Evolutionary conservation across 2,797 vertebrate species (phyloP).

Genomic region (Buphagus erythrorhynchus): DNA sequence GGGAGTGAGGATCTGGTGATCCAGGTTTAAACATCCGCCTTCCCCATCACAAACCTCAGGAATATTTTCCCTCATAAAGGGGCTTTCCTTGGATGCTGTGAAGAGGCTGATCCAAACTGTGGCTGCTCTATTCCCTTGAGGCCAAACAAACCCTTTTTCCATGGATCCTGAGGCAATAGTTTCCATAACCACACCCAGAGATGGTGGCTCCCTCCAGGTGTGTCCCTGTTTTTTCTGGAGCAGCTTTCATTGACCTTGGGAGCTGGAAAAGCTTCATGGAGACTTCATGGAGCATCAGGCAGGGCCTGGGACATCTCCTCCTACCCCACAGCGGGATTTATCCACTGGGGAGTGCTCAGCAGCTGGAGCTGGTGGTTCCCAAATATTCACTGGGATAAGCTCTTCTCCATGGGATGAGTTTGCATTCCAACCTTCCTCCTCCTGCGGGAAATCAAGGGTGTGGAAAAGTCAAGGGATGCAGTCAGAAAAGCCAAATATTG

Average conservation of each 20-base stretch:
- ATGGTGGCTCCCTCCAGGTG: rapidly evolving
- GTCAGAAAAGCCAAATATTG: neutral
- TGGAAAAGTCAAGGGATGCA: neutral
- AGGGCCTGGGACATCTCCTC: neutral
- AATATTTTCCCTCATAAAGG: neutral
- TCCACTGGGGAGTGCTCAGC: rapidly evolving
- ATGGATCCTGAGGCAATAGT: neutral
- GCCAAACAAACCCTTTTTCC: neutral
- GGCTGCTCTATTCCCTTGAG: rapidly evolving
- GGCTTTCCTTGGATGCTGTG: rapidly evolving
- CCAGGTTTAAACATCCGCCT: neutral
- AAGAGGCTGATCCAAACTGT: neutral
- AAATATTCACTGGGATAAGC: neutral
- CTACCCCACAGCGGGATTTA: neutral
- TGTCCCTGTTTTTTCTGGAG: neutral
- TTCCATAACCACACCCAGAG: neutral
- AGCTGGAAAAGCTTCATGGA: neutral
- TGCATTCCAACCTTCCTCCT: neutral
- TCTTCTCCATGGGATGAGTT: neutral
- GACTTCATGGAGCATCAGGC: neutral
- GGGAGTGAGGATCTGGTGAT: neutral
- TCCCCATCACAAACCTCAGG: neutral
- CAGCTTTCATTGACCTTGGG: neutral
- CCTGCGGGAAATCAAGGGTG: neutral
- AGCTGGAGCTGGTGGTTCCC: neutral